Percentiles rank a stretch among this genome's conserved stretches.
Conservation (phyloP, 92 coral and sea anemone genomes). For the Micromussa lordhowensis region DNA sequence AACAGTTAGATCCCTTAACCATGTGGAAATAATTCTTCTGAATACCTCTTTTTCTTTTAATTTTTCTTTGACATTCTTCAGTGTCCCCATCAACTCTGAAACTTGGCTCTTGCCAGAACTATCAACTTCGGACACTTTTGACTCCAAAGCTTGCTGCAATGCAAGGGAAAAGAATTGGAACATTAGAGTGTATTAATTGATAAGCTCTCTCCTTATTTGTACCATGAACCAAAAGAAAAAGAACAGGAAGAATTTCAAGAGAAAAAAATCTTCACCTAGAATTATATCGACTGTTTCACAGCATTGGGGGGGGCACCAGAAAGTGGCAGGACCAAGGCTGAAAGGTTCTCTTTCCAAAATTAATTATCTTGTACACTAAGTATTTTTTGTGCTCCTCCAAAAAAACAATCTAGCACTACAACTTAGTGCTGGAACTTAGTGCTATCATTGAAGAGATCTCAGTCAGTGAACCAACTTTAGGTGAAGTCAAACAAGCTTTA, state of each 20-base stretch:
- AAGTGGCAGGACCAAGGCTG: no score
- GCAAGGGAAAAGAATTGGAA: not conserved
- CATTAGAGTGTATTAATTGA: not conserved
- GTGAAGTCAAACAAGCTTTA: conserved; percentile 45
- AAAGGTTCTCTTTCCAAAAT: no score
- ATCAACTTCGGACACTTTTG: conserved; percentile 66
- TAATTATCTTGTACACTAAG: no score
- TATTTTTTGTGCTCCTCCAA: no score
- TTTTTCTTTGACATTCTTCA: conserved; percentile 85
- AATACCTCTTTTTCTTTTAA: conserved; percentile 83
- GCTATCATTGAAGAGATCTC: conserved; percentile 27
- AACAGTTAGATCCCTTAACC: not conserved
- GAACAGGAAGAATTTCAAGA: no score
- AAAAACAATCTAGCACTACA: no score
- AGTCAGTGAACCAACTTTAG: conserved; percentile 52
- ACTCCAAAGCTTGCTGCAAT: conserved; percentile 78
- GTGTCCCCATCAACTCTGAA: conserved; percentile 84
- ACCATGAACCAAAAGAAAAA: not conserved
- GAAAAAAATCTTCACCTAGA: not conserved
- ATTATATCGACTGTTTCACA: not conserved
- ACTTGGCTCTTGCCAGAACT: conserved; percentile 72
- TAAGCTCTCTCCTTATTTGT: not conserved
- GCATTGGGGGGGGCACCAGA: no score
- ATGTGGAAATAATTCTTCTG: not conserved
- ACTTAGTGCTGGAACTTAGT: not conserved